Evolutionary conservation across 2,113 vertebrate species (phyloP).

Genomic region (Pseudopodoces humilis): DNA sequence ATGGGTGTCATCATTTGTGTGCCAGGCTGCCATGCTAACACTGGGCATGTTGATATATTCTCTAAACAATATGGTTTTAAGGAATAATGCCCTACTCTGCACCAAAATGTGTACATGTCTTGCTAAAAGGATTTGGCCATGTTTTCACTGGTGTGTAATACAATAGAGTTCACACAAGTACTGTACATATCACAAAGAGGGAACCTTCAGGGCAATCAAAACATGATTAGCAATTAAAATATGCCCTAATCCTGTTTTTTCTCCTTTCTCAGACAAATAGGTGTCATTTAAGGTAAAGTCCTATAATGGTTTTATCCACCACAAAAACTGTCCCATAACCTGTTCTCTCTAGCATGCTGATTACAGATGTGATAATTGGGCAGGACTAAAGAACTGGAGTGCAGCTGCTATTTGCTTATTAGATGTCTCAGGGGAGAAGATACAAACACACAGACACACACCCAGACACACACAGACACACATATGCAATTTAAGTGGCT

Average conservation of each 20-base stretch:
- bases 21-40: background rate
- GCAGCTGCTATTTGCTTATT: slow-evolving; percentile 22
- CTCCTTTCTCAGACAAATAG: background rate
- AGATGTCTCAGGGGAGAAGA: background rate
- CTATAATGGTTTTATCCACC: background rate
- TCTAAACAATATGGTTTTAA: background rate
- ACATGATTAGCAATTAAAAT: background rate
- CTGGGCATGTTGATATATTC: background rate
- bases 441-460: background rate
- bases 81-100: background rate
- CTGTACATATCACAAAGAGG: background rate
- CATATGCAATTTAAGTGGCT: background rate
- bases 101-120: background rate
- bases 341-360: background rate
- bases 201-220: background rate
- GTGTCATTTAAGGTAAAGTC: background rate
- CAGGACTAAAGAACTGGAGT: background rate
- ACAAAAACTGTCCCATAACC: background rate
- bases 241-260: background rate
- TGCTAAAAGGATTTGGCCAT: background rate
- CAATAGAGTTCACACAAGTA: background rate
- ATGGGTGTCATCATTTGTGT: background rate
- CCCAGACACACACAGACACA: background rate
- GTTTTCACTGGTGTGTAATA: background rate
- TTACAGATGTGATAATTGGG: background rate